A percentile compares a stretch with the other conserved stretches of the same genome.
phyloP scores from a whole-genome alignment of 2,113 vertebrate genomes.

The Neotoma lepida region DNA sequence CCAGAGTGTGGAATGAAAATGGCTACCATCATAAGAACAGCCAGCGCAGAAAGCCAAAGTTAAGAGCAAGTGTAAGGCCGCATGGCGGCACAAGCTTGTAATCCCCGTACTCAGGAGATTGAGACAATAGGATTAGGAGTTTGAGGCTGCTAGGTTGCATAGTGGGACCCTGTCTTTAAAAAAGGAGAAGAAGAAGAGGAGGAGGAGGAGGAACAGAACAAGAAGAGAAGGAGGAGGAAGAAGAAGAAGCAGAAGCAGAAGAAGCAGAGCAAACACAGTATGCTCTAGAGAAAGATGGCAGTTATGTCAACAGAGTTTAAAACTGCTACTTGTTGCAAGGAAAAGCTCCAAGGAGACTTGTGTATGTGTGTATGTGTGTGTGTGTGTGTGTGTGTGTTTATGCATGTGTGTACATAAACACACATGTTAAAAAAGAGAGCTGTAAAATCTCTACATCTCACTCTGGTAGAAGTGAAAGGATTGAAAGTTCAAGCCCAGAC shows the following conservation, averaged over 20 bases:
- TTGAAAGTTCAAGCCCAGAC: neutral
- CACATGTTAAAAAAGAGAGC: neutral
- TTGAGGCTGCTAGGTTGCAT: neutral
- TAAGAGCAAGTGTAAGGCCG: neutral
- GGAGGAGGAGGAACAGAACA: accelerated
- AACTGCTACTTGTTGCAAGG: neutral
- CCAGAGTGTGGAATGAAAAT: neutral
- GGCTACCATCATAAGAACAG: neutral
- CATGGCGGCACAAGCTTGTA: neutral
- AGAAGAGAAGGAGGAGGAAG: neutral
- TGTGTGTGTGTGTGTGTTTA: neutral
- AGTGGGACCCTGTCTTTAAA: neutral
- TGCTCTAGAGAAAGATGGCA: neutral
- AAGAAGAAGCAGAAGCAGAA: neutral
- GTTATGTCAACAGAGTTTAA: neutral
- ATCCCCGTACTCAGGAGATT: neutral
- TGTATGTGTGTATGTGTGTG: neutral
- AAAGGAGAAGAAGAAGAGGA: neutral
- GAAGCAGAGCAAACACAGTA: accelerated
- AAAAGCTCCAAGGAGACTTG: neutral
- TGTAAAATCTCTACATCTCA: neutral
- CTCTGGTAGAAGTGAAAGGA: neutral
- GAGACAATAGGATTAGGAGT: neutral
- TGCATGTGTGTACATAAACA: accelerated
- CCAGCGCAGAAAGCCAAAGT: neutral